A percentile compares a stretch with the other conserved stretches of the same genome.
phyloP scores from a whole-genome alignment of 2,888 invertebrate species.

The Pachymerium ferrugineum region DNA sequence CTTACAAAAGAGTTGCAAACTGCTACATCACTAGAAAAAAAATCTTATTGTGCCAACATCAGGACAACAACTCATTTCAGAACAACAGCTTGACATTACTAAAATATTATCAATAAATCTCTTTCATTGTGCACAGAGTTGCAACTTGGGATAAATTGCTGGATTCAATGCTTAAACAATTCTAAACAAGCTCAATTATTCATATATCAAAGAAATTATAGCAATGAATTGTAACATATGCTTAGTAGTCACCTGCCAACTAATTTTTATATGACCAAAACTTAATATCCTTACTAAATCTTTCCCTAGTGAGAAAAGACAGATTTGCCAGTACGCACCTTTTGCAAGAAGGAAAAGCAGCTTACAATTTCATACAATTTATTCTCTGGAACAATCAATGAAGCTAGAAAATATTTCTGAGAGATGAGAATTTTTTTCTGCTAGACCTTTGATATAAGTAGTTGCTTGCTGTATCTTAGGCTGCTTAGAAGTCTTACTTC shows the following conservation, averaged over 20 bases:
- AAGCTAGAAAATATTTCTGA: background rate
- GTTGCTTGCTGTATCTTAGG: background rate
- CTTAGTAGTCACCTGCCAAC: no score
- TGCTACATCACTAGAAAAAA: background rate
- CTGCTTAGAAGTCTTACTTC: background rate
- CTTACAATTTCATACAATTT: no score
- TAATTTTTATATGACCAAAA: no score
- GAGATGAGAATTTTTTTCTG: background rate
- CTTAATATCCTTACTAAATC: no score
- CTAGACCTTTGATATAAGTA: background rate
- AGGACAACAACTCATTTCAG: background rate
- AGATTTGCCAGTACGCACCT: no score
- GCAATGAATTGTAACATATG: no score
- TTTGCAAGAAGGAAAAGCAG: no score
- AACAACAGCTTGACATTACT: background rate
- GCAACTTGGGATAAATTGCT: background rate
- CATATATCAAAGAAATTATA: background rate
- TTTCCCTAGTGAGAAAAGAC: no score
- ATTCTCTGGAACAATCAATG: no score
- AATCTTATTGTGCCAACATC: background rate
- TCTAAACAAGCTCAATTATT: background rate
- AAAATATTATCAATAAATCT: background rate
- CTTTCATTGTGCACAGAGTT: background rate
- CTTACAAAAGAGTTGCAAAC: no score
- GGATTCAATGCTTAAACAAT: background rate